Evolutionary conservation across 2,888 invertebrate species (phyloP).

Genomic region (Apamea sordens): DNA sequence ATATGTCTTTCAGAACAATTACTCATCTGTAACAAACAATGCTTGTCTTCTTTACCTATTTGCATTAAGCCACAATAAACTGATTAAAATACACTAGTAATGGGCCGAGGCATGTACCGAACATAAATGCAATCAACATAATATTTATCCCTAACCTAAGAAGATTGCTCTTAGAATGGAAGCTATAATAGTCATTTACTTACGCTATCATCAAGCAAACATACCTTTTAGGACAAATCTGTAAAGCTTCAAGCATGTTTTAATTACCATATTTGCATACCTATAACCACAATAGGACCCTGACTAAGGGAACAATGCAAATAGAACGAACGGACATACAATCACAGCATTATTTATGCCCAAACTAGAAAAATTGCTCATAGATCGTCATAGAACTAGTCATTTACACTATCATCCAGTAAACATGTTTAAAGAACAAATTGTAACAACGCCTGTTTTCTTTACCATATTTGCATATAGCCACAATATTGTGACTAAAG

Average conservation of each 20-base stretch:
- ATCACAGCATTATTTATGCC: conserved; percentile 64
- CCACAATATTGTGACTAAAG: conserved; percentile 54
- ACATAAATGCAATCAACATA: conserved; percentile 57
- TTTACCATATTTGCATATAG: conserved; percentile 62
- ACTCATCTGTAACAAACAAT: conserved; percentile 65
- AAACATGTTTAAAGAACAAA: conserved; percentile 60
- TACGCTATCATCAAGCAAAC: conserved; percentile 30
- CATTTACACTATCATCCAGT: conserved; percentile 22
- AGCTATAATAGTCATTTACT: conserved; percentile 1
- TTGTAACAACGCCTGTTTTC: conserved; percentile 52
- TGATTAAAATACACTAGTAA: conserved; percentile 27
- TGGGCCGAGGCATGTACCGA: conserved; percentile 43
- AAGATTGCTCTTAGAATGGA: not conserved
- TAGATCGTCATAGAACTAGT: not conserved
- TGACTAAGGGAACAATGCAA: conserved; percentile 43
- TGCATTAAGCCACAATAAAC: conserved; percentile 47
- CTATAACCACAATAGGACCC: conserved; percentile 30
- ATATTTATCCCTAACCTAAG: conserved; percentile 68
- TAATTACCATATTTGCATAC: conserved; percentile 54
- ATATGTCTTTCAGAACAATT: conserved; percentile 60
- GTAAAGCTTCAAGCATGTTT: conserved; percentile 41
- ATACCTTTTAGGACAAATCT: conserved; percentile 53
- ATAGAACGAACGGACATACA: conserved; percentile 55
- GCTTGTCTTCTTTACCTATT: conserved; percentile 55
- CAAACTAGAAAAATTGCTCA: conserved; percentile 55